These are phyloP conservation scores for Saxicola maurus DNA, from an alignment of 2,797 vertebrate species.

Conservation along the genomic window DNA sequence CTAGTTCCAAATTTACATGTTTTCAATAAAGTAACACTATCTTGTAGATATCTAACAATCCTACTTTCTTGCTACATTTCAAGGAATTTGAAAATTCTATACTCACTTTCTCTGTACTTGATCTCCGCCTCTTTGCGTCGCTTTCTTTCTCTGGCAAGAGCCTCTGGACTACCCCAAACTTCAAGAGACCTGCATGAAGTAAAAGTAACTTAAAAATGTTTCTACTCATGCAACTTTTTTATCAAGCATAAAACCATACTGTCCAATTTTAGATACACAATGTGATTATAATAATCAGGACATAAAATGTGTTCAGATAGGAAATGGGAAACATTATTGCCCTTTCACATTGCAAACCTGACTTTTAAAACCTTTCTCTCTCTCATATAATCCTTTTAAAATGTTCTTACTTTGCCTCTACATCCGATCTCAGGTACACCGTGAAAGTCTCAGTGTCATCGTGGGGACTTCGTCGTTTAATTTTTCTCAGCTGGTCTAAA, in stretches of 20 bases:
- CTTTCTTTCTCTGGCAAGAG: slow-evolving; percentile 89
- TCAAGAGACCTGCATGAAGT: slow-evolving; percentile 83
- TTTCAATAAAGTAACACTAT: neutral
- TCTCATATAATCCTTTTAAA: neutral
- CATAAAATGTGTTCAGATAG: neutral
- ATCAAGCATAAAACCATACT: neutral
- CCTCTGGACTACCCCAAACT: slow-evolving; percentile 95
- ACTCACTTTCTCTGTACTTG: slow-evolving; percentile 93
- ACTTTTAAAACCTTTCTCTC: neutral
- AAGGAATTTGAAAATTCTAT: neutral
- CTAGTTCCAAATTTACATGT: neutral
- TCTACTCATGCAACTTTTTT: neutral
- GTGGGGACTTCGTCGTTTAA: slow-evolving; percentile 91
- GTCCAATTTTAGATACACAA: neutral
- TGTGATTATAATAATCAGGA: neutral
- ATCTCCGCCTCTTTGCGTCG: slow-evolving; percentile 88
- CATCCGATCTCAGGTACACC: slow-evolving; percentile 94
- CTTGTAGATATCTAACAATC: neutral
- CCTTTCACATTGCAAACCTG: neutral
- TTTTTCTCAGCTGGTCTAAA: slow-evolving; percentile 91
- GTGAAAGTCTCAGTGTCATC: slow-evolving; percentile 97
- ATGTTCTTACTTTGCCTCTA: slow-evolving; percentile 89
- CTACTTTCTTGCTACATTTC: neutral
- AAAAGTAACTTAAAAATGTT: neutral
- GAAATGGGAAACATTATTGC: neutral